Percentiles rank a stretch among this genome's conserved stretches.
Conservation (phyloP, 1,140 invertebrate species). For the Ceratina calcarata region DNA sequence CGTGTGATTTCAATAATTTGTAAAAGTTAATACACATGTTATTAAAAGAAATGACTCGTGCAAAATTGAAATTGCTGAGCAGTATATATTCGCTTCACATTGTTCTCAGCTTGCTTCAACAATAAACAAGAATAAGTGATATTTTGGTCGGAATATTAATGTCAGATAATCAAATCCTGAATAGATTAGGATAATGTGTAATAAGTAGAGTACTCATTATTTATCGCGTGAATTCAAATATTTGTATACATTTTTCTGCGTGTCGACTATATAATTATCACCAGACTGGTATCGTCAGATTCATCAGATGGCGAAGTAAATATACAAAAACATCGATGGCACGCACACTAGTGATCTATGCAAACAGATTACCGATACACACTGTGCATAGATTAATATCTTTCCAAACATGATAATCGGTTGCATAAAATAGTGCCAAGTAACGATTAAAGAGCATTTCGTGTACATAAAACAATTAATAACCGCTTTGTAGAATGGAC, state of each 20-base stretch:
- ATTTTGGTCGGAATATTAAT: neutral
- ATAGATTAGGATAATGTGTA: neutral
- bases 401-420: neutral
- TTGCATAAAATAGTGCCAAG: neutral
- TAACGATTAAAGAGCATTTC: neutral
- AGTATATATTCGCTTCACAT: no score
- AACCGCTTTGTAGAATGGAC: conserved; percentile 83
- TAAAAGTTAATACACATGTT: neutral
- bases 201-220: neutral
- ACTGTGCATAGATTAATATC: neutral
- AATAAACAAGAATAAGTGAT: neutral
- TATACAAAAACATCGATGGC: neutral
- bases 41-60: neutral
- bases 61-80: neutral
- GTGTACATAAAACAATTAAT: neutral
- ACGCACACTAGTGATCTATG: no score
- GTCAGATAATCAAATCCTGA: neutral
- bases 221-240: neutral
- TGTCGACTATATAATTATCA: conserved; percentile 11
- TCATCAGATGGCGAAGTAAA: conserved; percentile 30
- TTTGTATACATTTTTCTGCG: neutral
- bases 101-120: no score
- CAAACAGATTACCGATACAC: neutral
- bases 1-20: neutral
- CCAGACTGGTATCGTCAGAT: no score